These are phyloP conservation scores for Harpegnathos saltator DNA, from an alignment of 1,140 invertebrate species.

Conservation along the genomic window DNA sequence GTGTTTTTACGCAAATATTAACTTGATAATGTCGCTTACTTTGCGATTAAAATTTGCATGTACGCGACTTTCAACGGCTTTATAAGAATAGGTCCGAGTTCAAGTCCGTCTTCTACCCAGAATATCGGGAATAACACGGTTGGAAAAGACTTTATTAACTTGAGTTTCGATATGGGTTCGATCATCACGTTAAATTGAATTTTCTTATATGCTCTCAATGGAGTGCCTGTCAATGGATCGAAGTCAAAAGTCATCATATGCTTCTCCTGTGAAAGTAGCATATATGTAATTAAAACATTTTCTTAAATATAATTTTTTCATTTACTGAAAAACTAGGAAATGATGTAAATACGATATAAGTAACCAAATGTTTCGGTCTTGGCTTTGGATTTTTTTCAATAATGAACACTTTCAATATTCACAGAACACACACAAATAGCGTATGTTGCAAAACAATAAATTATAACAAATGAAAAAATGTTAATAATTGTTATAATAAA, in stretches of 20 bases:
- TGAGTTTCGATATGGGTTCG: slow-evolving; percentile 20
- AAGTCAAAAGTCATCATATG: slow-evolving; percentile 43
- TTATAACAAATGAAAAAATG: too few species aligned
- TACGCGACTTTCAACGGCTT: slow-evolving; percentile 39
- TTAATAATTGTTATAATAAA: too few species aligned
- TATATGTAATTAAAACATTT: background rate
- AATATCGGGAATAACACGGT: slow-evolving; percentile 32
- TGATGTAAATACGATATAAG: too few species aligned
- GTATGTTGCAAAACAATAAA: too few species aligned
- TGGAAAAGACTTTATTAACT: slow-evolving; percentile 34
- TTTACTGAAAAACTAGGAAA: too few species aligned
- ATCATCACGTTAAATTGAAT: slow-evolving; percentile 36
- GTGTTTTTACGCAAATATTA: too few species aligned
- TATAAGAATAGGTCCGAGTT: slow-evolving; percentile 30
- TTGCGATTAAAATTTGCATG: slow-evolving; percentile 29
- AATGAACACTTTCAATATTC: too few species aligned
- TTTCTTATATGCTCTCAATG: slow-evolving; percentile 29
- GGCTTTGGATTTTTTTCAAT: too few species aligned
- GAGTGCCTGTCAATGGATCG: slow-evolving; percentile 30
- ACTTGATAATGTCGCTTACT: slow-evolving; percentile 3
- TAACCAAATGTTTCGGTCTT: too few species aligned
- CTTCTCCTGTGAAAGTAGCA: slow-evolving; percentile 6
- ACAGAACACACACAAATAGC: too few species aligned
- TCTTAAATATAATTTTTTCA: too few species aligned
- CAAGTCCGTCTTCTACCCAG: slow-evolving; percentile 35